A percentile compares a stretch with the other conserved stretches of the same genome.
phyloP scores from a whole-genome alignment of 2,797 vertebrate species.

The Sebastes jordani region DNA sequence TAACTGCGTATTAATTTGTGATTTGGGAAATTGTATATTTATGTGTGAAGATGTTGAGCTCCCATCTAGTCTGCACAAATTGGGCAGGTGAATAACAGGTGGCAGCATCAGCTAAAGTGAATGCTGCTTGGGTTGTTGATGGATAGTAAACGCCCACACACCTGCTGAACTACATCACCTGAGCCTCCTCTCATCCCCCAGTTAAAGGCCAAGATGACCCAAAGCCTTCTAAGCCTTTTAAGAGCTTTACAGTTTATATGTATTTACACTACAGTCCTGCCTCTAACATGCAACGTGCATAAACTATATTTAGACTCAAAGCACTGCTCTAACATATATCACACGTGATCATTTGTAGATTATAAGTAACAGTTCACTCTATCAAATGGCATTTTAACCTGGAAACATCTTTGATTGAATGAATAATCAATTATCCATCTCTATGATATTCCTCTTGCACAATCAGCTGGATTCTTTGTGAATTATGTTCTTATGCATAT shows the following conservation, averaged over 20 bases:
- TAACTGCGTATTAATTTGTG: neutral
- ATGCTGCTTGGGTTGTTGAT: neutral
- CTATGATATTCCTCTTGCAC: neutral
- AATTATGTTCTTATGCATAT: neutral
- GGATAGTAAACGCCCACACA: neutral
- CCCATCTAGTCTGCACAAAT: neutral
- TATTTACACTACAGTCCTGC: neutral
- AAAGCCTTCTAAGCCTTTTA: neutral
- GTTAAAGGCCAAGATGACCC: neutral
- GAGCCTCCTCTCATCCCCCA: neutral
- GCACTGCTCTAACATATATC: neutral
- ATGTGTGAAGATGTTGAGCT: neutral
- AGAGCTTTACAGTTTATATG: neutral
- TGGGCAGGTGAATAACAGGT: neutral
- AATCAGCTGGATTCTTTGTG: neutral
- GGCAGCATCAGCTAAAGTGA: neutral
- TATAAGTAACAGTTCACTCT: neutral
- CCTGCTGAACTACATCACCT: neutral
- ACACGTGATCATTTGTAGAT: neutral
- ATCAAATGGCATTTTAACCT: neutral
- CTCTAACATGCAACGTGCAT: neutral
- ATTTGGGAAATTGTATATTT: neutral
- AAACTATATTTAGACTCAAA: neutral
- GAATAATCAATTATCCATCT: neutral
- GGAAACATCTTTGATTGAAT: neutral